Evolutionary conservation across 2,888 invertebrate species (phyloP), one percentile per base, ranked within the genome.

Genomic region (Idaea straminata): DNA sequence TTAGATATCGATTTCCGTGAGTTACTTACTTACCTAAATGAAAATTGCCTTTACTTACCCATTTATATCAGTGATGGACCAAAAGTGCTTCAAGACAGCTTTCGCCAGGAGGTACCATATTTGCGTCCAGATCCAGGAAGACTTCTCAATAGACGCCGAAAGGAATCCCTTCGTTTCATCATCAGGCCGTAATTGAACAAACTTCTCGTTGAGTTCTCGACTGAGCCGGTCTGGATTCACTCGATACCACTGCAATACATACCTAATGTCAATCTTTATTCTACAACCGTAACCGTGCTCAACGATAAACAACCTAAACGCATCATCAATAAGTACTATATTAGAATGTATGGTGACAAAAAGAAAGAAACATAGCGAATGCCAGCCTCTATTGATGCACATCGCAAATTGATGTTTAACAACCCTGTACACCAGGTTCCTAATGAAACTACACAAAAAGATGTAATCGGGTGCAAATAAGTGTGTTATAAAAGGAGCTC

Each of bases 51-150:
- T 35, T 36, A 94, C 95, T 95, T 88, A 97, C 95, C 99, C 99
- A 91, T 99, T 99, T 73, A 98, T 97, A 76, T 98, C 98, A 3
- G 99, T 99, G 84, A 97, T 96, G 38, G 98, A 97, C 96, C 99
- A 96, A 92, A 99, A 98, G 90, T 96, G 95, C 72, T 96, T 95
- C 25, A 99, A 94, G 59, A 99, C 89, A n/a, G 96, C 94, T 78
- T 96, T 96, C 15, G 97, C 97, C 57, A 99, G 77, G 57, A 97
- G 95, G 89, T 99, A 97, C 96, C 97, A 98, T 70, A 98, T 93
- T 88, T 99, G 98, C 35, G 97, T 95, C 89, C 98, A 95, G 66
- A 99, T 89, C 94, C 96, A 96, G 76, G 97, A 96, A 4, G 97
- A 96, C 84, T 97, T 96, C 74, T 96, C 96, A 72, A 95, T 94